phyloP scores from a whole-genome alignment of 1,140 invertebrate genomes.

The Calephelis virginiensis region DNA sequence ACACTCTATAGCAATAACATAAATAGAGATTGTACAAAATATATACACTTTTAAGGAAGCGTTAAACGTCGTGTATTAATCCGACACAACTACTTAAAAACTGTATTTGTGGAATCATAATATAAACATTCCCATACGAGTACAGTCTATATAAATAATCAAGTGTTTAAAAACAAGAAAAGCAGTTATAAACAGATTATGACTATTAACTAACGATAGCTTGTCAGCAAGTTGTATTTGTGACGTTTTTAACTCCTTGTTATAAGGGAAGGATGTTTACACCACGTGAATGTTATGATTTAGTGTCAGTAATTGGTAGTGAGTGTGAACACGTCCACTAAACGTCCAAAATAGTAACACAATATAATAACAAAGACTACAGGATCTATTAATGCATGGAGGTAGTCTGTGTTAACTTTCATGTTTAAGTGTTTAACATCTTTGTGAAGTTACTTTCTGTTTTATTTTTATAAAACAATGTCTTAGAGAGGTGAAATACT shows the following conservation, averaged over 20 bases:
- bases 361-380: slow-evolving; percentile 70
- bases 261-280: slow-evolving; percentile 65
- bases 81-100: background rate
- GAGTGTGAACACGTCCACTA: slow-evolving; percentile 71
- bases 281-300: slow-evolving; percentile 69
- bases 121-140: slow-evolving; percentile 71
- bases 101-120: slow-evolving; percentile 3
- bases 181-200: slow-evolving; percentile 62
- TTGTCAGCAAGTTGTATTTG: slow-evolving; percentile 69
- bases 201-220: slow-evolving; percentile 66
- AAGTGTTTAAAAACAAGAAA: slow-evolving; percentile 44
- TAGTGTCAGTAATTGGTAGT: slow-evolving; percentile 73
- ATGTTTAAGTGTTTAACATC: slow-evolving; percentile 8
- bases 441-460: too few species aligned
- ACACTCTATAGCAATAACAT: too few species aligned
- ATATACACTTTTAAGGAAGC: slow-evolving; percentile 11
- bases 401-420: slow-evolving; percentile 28
- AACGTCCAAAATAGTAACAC: slow-evolving; percentile 62
- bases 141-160: slow-evolving; percentile 60
- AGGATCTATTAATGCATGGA: slow-evolving; percentile 51
- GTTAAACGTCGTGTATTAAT: slow-evolving; percentile 8
- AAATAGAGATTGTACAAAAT: background rate
- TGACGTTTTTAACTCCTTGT: slow-evolving; percentile 47
- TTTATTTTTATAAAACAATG: too few species aligned
- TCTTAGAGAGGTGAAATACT: too few species aligned